phyloP scores from a whole-genome alignment of 2,888 invertebrate species.

The Dasypogon diadema region DNA sequence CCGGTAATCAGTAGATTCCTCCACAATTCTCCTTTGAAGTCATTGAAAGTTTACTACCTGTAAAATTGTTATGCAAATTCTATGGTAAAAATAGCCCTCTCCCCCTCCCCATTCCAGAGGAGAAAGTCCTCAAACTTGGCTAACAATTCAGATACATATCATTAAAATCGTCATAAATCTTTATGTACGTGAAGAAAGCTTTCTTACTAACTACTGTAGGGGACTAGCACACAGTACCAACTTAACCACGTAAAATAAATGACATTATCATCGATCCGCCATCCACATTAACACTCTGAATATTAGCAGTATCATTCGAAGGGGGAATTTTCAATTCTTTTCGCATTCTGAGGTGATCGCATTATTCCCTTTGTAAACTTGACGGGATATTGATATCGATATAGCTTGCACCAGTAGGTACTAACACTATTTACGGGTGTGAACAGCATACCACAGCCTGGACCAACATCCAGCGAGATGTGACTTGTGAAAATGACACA shows the following conservation, averaged over 20 bases:
- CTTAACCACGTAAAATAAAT: slow-evolving; percentile 27
- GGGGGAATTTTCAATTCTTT: slow-evolving; percentile 43
- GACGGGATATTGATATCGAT: slow-evolving; percentile 21
- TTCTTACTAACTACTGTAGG: background rate
- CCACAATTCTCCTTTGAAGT: too few species aligned
- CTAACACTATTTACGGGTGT: slow-evolving; percentile 49
- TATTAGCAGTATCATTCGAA: slow-evolving; percentile 12
- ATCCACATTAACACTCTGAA: slow-evolving; percentile 51
- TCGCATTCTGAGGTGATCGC: slow-evolving; percentile 43
- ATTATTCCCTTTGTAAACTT: slow-evolving; percentile 16
- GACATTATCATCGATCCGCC: slow-evolving; percentile 51
- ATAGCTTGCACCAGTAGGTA: slow-evolving; percentile 13
- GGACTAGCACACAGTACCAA: background rate
- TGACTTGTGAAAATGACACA: slow-evolving; percentile 51
- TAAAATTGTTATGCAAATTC: too few species aligned
- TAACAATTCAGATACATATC: slow-evolving; percentile 13
- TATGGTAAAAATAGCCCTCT: slow-evolving; percentile 7
- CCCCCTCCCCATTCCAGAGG: slow-evolving; percentile 15
- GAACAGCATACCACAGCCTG: slow-evolving; percentile 46
- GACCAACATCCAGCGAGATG: slow-evolving; percentile 9
- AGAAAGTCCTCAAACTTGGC: slow-evolving; percentile 35
- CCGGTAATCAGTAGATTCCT: too few species aligned
- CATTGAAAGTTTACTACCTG: too few species aligned
- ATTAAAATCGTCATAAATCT: background rate
- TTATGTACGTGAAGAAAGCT: background rate